A percentile compares a stretch with the other conserved stretches of the same genome.
These are phyloP conservation scores for Ornithorhynchus anatinus DNA, from an alignment of 2,113 vertebrate species.

Conservation along the genomic window DNA sequence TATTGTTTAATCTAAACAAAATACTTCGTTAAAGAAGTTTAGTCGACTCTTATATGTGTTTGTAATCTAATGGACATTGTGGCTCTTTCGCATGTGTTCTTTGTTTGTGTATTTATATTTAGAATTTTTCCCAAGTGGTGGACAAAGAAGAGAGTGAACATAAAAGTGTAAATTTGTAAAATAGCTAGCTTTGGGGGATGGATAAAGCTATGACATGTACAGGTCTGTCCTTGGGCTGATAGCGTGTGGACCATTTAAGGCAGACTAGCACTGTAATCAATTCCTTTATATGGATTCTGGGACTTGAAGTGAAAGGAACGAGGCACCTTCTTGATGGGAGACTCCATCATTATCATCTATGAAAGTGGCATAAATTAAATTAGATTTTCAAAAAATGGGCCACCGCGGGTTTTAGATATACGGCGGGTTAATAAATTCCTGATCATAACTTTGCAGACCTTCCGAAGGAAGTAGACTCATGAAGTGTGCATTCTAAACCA, in stretches of 20 bases:
- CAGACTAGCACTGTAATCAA: no score
- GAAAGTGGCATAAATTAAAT: no score
- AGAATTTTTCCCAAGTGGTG: constrained; percentile 31
- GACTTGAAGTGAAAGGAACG: no score
- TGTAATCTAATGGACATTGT: constrained; percentile 29
- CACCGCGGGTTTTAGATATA: no score
- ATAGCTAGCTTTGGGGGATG: constrained; percentile 2
- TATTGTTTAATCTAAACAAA: constrained; percentile 40
- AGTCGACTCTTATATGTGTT: constrained; percentile 47
- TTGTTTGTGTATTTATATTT: constrained; percentile 61
- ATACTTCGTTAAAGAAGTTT: constrained; percentile 72
- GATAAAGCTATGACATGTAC: not conserved
- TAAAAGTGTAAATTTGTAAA: constrained; percentile 23
- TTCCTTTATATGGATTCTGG: no score
- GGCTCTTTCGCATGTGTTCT: constrained; percentile 39
- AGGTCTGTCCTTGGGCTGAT: not conserved
- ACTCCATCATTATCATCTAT: no score
- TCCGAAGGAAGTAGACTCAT: no score
- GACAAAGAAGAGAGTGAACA: constrained; percentile 23
- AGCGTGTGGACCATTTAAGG: constrained; percentile 5
- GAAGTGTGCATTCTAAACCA: no score
- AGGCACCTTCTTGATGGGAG: no score
- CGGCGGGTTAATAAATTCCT: no score
- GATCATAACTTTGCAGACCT: no score
- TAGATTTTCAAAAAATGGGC: no score